Conservation (phyloP, 2,113 vertebrate species). For the Rousettus leschenaultii region DNA sequence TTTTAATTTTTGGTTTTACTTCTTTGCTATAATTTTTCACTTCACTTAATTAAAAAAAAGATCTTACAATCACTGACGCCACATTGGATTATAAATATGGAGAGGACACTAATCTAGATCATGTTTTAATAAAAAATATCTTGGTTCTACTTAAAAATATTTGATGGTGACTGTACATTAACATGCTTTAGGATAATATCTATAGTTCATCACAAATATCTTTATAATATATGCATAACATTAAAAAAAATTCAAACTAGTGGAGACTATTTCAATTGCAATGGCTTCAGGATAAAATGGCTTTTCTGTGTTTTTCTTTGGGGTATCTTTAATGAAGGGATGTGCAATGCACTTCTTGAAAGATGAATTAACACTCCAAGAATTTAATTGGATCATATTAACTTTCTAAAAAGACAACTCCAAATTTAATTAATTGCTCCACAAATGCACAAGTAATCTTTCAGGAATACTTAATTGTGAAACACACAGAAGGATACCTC, state of each 20-base stretch:
- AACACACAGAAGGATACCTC: not conserved
- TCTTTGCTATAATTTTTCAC: not conserved
- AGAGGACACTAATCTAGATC: not conserved
- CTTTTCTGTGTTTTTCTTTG: not conserved
- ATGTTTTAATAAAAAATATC: not conserved
- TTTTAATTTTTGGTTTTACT: not conserved
- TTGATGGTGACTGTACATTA: not conserved
- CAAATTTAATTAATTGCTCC: not conserved
- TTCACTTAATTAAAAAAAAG: not conserved
- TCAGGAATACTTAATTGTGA: not conserved
- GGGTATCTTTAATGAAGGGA: not conserved
- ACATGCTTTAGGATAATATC: not conserved
- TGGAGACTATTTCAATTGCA: not conserved
- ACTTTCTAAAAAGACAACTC: not conserved
- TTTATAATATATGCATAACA: not conserved
- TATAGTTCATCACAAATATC: not conserved
- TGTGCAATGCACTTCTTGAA: not conserved
- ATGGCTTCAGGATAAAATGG: not conserved
- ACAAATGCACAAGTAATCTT: not conserved
- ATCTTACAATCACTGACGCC: not conserved
- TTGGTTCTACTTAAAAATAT: not conserved
- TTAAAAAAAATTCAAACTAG: not conserved
- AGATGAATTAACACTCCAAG: not conserved
- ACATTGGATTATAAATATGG: not conserved
- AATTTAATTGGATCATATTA: not conserved